phyloP scores from a whole-genome alignment of 1,140 invertebrate species.

The Calliopsis andreniformis region DNA sequence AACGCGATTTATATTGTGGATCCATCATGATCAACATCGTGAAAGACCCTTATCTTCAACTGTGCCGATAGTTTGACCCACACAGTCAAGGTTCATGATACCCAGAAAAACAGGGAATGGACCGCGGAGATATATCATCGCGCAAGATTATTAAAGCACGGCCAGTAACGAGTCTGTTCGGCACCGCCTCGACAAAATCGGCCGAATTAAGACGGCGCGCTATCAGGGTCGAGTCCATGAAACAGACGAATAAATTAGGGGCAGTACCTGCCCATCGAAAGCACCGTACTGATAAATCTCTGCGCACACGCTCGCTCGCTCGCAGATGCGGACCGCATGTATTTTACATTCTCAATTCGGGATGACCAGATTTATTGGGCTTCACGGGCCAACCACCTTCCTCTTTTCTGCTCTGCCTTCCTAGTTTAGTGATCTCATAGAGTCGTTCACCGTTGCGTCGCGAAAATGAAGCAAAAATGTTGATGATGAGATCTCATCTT shows the following conservation, averaged over 20 bases:
- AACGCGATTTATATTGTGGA: too few relatives aligned
- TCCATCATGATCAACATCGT: too few relatives aligned
- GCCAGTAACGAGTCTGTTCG: background rate
- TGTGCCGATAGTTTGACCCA: too few relatives aligned
- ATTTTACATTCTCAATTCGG: constrained; percentile 77
- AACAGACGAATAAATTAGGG: constrained; percentile 71
- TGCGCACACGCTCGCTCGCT: constrained; percentile 59
- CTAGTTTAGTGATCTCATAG: constrained; percentile 49
- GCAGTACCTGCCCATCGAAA: constrained; percentile 69
- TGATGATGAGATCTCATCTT: too few relatives aligned
- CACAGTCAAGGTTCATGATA: too few relatives aligned
- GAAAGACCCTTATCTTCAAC: too few relatives aligned
- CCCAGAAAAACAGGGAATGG: too few relatives aligned
- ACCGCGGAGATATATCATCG: constrained; percentile 22
- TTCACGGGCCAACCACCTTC: constrained; percentile 59
- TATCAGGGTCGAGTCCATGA: constrained; percentile 56
- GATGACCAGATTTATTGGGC: constrained; percentile 73
- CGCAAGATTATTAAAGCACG: constrained; percentile 43
- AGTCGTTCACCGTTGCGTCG: constrained; percentile 37
- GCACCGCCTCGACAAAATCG: constrained; percentile 43
- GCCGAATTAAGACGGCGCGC: constrained; percentile 62
- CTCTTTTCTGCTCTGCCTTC: constrained; percentile 45
- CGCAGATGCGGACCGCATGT: constrained; percentile 71
- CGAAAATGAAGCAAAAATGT: background rate
- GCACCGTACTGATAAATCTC: constrained; percentile 72